Base-by-base conservation (phyloP, 2,797 vertebrate species). In the Crocodylus rhombifer region DNA sequence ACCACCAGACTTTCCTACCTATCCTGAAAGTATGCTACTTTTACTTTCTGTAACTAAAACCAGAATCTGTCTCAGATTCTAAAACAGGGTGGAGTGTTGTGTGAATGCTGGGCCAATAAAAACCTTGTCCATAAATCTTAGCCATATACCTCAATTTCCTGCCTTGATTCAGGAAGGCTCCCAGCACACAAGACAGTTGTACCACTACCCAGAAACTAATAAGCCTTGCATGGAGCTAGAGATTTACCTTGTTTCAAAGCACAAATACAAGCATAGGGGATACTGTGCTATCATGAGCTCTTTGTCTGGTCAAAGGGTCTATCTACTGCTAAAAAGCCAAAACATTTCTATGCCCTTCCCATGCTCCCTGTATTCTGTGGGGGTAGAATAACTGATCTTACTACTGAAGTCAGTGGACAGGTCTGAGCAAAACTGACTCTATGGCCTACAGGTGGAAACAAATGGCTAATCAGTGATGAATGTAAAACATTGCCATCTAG, bases 41-140 rank as follows among this genome's bases (percentile, higher is more conserved):
- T 58, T 85, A 63, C 84, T 83, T 73, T 56, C 28, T 82, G 65
- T 17, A 73, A 73, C 21, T 84, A 67, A 61, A 93, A 28, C 78
- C 67, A 84, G 80, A 21, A 14, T 95, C 81, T n/a, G 57, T 81
- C 85, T 79, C 88, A 92, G 93, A n/a, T 42, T 90, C 69, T 3
- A 0, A 61, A 74, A 82, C 3, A 60, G 84, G 28, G 4, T 15
- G 87, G 76, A 90, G 58, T 14, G n/a, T 55, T 51, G 30, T 92
- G 60, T 82, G 82, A 95, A 69, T 25, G 12, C 21, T 69, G 11
- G 65, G 42, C 33, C 30, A 33, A n/a, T 69, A 30, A 17, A 94
- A 26, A 73, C 67, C 61, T 94, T n/a, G 21, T 33, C 65, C 20
- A n/a, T 86, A 87, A 79, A 36, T 80, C 36, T 89, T 62, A 92